These are phyloP conservation scores for Syndactyla subalaris DNA, from an alignment of 2,797 vertebrate genomes.

Conservation along the genomic window DNA sequence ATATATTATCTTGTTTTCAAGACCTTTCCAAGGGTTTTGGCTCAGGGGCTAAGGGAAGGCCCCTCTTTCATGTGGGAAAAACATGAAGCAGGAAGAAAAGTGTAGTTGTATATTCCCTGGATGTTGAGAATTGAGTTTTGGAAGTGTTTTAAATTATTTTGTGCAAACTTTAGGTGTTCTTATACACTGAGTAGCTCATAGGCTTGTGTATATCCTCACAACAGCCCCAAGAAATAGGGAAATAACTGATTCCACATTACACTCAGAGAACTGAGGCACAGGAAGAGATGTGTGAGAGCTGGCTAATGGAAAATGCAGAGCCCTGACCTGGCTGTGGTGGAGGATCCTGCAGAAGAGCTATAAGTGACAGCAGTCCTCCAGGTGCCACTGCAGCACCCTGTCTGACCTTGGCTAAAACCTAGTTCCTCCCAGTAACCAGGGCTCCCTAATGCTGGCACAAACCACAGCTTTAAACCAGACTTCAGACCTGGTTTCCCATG, in stretches of 20 bases:
- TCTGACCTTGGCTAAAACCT: fast-evolving
- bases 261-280: neutral
- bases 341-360: neutral
- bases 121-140: neutral
- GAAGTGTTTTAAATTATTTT: neutral
- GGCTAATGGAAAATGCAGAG: neutral
- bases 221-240: neutral
- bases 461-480: neutral
- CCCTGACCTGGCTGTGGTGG: neutral
- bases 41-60: neutral
- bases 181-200: neutral
- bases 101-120: neutral
- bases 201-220: neutral
- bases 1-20: constrained; percentile 5
- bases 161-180: neutral
- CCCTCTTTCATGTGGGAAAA: neutral
- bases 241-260: neutral
- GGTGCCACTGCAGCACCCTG: neutral
- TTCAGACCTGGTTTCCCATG: neutral
- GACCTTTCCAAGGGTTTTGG: constrained; percentile 17
- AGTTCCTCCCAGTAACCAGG: fast-evolving
- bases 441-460: neutral
- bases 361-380: fast-evolving
- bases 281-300: neutral
- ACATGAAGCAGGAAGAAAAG: neutral